phyloP scores from a whole-genome alignment of 92 coral and sea anemone genomes.

The Porites rus region DNA sequence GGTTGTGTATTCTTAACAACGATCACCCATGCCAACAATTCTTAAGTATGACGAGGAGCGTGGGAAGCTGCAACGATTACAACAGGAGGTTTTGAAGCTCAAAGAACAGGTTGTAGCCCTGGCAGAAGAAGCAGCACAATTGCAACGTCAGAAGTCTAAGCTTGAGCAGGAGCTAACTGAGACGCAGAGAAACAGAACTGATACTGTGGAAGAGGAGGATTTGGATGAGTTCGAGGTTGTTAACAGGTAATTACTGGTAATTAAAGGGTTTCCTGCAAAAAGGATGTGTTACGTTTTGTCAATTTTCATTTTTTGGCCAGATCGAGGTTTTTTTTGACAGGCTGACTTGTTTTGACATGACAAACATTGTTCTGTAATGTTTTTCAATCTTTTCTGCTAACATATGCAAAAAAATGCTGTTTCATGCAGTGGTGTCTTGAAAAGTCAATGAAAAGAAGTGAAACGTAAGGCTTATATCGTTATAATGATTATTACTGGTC shows the following conservation, averaged over 20 bases:
- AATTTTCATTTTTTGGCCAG: too few relatives aligned
- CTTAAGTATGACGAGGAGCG: constrained; percentile 90
- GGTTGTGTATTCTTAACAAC: constrained; percentile 55
- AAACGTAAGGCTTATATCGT: too few relatives aligned
- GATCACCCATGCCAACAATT: constrained; percentile 87
- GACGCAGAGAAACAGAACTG: constrained; percentile 37
- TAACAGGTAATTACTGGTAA: constrained; percentile 49
- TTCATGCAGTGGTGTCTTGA: too few relatives aligned
- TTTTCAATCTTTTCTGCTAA: too few relatives aligned
- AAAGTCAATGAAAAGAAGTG: too few relatives aligned
- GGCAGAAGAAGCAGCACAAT: constrained; percentile 85
- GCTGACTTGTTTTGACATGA: too few relatives aligned
- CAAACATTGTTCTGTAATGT: too few relatives aligned
- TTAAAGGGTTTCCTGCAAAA: background rate
- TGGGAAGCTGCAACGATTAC: constrained; percentile 81
- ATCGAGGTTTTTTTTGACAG: too few relatives aligned
- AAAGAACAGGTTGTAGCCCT: constrained; percentile 80
- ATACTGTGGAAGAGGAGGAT: constrained; percentile 79
- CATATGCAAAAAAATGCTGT: too few relatives aligned
- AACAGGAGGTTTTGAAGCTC: constrained; percentile 77
- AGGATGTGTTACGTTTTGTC: too few relatives aligned
- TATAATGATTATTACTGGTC: too few relatives aligned
- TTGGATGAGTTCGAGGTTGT: constrained; percentile 78
- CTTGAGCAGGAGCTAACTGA: constrained; percentile 58
- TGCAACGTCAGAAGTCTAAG: constrained; percentile 80